A percentile compares a stretch with the other conserved stretches of the same genome.
Evolutionary conservation across 2,797 vertebrate genomes (phyloP).

Genomic region (Streptopelia turtur): DNA sequence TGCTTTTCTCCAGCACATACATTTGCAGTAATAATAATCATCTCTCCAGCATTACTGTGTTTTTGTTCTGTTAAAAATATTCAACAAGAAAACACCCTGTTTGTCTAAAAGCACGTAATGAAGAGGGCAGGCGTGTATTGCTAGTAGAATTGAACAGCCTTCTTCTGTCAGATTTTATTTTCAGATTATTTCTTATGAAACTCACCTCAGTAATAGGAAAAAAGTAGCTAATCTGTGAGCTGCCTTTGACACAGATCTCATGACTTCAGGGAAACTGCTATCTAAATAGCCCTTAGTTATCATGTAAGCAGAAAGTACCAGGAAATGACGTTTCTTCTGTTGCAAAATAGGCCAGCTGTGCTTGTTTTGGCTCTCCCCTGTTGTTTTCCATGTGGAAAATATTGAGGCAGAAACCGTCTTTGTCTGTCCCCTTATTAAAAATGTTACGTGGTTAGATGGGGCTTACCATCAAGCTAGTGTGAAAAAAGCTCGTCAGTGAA

Average conservation of each 20-base stretch:
- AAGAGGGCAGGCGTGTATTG: background rate
- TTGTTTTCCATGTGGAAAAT: conserved; percentile 74
- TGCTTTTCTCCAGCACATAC: conserved; percentile 14
- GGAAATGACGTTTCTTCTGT: conserved; percentile 75
- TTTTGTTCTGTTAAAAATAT: conserved; percentile 53
- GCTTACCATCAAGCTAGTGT: background rate
- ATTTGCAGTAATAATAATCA: conserved; percentile 29
- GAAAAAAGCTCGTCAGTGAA: conserved; percentile 11
- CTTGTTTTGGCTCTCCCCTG: conserved; percentile 76
- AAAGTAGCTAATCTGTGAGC: conserved; percentile 23
- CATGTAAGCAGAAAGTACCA: conserved; percentile 72
- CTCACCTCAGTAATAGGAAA: conserved; percentile 18
- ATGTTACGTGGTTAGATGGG: conserved; percentile 37
- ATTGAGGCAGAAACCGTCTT: conserved; percentile 60
- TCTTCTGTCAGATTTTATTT: conserved; percentile 37
- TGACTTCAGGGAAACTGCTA: conserved; percentile 68
- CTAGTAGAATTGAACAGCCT: background rate
- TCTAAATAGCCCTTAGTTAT: conserved; percentile 78
- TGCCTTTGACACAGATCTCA: conserved; percentile 44
- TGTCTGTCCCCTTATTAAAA: conserved; percentile 56
- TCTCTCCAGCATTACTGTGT: conserved; percentile 42
- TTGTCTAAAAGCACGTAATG: background rate
- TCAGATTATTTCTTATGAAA: conserved; percentile 51
- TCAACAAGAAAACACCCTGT: conserved; percentile 22
- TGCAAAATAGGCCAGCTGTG: conserved; percentile 79